A percentile compares a stretch with the other conserved stretches of the same genome.
Conservation (phyloP, 2,888 invertebrate species). For the Gastrophysa polygoni region DNA sequence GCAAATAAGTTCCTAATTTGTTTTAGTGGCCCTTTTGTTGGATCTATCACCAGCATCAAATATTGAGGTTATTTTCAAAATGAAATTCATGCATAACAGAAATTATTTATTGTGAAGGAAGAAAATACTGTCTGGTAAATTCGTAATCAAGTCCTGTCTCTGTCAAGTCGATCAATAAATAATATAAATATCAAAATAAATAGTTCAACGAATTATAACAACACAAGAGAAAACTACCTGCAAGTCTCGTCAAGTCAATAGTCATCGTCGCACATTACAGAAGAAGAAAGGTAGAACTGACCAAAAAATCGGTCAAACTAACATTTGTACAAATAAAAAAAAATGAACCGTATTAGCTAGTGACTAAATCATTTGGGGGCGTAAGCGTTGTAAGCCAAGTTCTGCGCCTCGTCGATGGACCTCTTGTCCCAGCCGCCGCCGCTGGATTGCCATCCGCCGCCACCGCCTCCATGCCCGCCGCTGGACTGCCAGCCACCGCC, state of each 20-base stretch:
- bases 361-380: constrained; percentile 53
- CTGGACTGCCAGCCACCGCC: constrained; percentile 60
- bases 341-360: constrained; percentile 32
- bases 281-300: constrained; percentile 30
- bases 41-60: too few relatives aligned
- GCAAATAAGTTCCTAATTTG: too few relatives aligned
- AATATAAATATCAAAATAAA: constrained; percentile 28
- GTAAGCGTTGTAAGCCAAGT: constrained; percentile 75
- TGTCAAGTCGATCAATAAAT: constrained; percentile 23
- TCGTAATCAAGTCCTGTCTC: constrained; percentile 12
- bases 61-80: too few relatives aligned
- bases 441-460: constrained; percentile 57
- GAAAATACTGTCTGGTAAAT: constrained; percentile 23
- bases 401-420: constrained; percentile 66
- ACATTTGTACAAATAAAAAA: constrained; percentile 44
- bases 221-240: constrained; percentile 18
- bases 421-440: constrained; percentile 73
- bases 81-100: constrained; percentile 8
- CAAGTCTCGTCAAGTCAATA: constrained; percentile 21
- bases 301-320: constrained; percentile 45
- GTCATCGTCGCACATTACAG: constrained; percentile 17
- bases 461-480: constrained; percentile 59
- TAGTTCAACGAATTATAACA: constrained; percentile 12
- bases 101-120: constrained; percentile 25
- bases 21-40: too few relatives aligned